phyloP scores from a whole-genome alignment of 2,113 vertebrate genomes.

The Capreolus pygargus region DNA sequence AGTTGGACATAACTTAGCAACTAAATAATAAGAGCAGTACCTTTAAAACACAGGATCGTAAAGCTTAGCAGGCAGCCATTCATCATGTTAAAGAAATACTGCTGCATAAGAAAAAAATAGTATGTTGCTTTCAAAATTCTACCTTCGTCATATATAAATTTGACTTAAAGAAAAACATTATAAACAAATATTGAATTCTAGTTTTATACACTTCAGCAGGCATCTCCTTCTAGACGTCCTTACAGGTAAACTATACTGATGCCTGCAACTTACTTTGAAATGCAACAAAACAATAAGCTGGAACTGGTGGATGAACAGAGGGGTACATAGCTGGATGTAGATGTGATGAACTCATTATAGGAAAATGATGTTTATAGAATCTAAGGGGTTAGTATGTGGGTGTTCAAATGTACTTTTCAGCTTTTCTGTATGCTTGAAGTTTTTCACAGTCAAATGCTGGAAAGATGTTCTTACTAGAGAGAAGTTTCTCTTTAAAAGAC shows the following conservation, averaged over 20 bases:
- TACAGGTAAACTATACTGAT: background rate
- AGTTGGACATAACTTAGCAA: background rate
- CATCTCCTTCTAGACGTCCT: background rate
- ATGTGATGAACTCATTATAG: background rate
- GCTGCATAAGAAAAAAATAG: background rate
- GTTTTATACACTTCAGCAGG: background rate
- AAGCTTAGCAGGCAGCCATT: background rate
- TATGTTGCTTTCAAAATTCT: background rate
- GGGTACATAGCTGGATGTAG: too few species aligned
- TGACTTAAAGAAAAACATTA: background rate
- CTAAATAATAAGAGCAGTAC: background rate
- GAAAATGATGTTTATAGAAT: background rate
- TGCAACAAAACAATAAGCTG: background rate
- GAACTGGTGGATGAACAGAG: background rate
- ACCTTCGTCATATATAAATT: background rate
- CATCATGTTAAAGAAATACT: background rate
- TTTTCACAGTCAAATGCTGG: background rate
- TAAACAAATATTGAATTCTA: background rate
- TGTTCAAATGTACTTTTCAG: background rate
- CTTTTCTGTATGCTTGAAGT: background rate
- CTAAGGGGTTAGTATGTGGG: background rate
- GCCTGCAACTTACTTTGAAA: background rate
- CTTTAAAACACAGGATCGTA: background rate
- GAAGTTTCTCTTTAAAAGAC: background rate
- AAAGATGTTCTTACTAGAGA: background rate